phyloP scores from a whole-genome alignment of 1,140 invertebrate genomes.

The Cephus cinctus region DNA sequence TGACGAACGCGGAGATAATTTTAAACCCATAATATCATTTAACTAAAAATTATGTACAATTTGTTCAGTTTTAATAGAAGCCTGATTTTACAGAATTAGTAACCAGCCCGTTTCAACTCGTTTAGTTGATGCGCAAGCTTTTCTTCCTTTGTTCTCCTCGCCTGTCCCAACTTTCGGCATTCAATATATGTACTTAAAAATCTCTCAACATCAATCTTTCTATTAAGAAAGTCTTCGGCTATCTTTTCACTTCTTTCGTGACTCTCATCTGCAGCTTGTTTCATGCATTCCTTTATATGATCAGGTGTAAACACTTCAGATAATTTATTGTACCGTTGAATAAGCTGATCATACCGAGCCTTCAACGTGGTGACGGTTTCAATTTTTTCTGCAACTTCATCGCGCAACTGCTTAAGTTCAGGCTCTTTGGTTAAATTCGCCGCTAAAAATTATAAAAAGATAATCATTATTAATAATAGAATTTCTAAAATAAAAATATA shows the following conservation, averaged over 20 bases:
- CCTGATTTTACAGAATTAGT: constrained; percentile 37
- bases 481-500: constrained; percentile 11
- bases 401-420: constrained; percentile 62
- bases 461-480: constrained; percentile 6
- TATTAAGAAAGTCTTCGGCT: constrained; percentile 72
- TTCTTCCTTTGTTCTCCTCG: constrained; percentile 74
- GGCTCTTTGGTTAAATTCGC: constrained; percentile 69
- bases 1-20: constrained; percentile 28
- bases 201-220: constrained; percentile 72
- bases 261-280: constrained; percentile 63
- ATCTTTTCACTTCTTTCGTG: constrained; percentile 74
- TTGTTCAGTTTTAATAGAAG: constrained; percentile 31
- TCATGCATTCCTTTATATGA: constrained; percentile 68
- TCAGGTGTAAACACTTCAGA: constrained; percentile 72
- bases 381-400: constrained; percentile 63
- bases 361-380: constrained; percentile 68
- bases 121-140: constrained; percentile 71
- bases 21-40: constrained; percentile 30
- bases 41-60: constrained; percentile 46
- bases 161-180: constrained; percentile 68
- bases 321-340: constrained; percentile 67
- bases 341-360: constrained; percentile 67
- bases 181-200: constrained; percentile 71
- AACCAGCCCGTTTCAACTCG: constrained; percentile 65
- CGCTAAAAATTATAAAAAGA: constrained; percentile 45